Conservation (phyloP, 2,797 vertebrate genomes). For the Darevskia nairensis region DNA sequence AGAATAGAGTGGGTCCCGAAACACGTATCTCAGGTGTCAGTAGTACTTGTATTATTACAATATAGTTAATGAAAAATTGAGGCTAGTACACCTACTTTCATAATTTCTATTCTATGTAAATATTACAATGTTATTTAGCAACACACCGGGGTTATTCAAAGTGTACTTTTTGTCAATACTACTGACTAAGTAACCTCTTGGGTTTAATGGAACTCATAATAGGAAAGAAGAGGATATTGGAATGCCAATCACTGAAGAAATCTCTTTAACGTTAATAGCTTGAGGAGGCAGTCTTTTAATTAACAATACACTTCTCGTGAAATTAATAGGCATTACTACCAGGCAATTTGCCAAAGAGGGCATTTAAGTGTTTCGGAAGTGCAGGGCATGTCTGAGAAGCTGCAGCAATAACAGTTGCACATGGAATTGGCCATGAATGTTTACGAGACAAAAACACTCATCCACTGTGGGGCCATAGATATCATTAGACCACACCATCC, state of each 20-base stretch:
- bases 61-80: background rate
- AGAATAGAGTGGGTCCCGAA: too few relatives aligned
- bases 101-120: background rate
- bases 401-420: slow-evolving; percentile 20
- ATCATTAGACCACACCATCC: background rate
- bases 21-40: too few relatives aligned
- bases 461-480: background rate
- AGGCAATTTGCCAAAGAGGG: background rate
- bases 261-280: background rate
- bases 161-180: slow-evolving; percentile 8
- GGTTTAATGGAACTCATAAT: slow-evolving; percentile 49
- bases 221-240: slow-evolving; percentile 34
- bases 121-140: background rate
- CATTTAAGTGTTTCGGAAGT: background rate
- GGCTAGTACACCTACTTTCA: background rate
- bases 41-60: slow-evolving; percentile 3
- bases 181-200: background rate
- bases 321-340: background rate
- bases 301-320: slow-evolving; percentile 30
- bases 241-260: slow-evolving; percentile 40
- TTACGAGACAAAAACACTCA: slow-evolving; percentile 24
- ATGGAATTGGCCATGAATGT: slow-evolving; percentile 15
- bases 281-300: slow-evolving; percentile 34
- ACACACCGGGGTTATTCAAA: background rate
- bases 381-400: slow-evolving; percentile 20